phyloP scores from a whole-genome alignment of 2,797 vertebrate genomes.

The Delichon dasypus region DNA sequence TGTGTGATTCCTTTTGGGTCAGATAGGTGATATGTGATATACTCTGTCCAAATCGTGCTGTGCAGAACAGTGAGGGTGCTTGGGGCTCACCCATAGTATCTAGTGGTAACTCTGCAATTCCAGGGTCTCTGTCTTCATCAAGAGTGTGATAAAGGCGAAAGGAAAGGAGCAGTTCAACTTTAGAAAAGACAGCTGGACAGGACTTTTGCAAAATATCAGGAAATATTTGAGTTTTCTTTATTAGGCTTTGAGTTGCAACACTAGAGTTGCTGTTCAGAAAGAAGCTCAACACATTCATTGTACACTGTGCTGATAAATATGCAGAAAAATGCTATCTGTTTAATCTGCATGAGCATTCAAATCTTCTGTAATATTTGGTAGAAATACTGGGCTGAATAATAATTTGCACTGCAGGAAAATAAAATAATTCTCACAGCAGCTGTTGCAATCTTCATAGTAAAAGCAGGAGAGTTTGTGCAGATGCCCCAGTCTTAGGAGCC shows the following conservation, averaged over 20 bases:
- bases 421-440: conserved; percentile 37
- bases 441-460: conserved; percentile 20
- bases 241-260: not conserved
- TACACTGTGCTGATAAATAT: conserved; percentile 10
- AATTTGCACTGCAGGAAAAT: conserved; percentile 20
- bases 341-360: conserved; percentile 27
- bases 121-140: not conserved
- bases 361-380: not conserved
- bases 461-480: conserved; percentile 4
- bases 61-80: not conserved
- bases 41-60: not conserved
- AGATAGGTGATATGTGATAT: not conserved
- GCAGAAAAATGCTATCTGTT: not conserved
- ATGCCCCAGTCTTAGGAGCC: not conserved
- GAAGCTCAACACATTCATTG: not conserved
- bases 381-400: conserved; percentile 15
- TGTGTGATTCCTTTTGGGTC: not conserved
- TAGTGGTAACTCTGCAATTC: not conserved
- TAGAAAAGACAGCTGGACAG: not conserved
- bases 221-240: not conserved
- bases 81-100: not conserved
- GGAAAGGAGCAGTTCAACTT: not conserved
- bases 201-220: not conserved
- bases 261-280: not conserved
- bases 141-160: not conserved